Conservation (phyloP, 2,797 vertebrate genomes). For the Erethizon dorsatum region DNA sequence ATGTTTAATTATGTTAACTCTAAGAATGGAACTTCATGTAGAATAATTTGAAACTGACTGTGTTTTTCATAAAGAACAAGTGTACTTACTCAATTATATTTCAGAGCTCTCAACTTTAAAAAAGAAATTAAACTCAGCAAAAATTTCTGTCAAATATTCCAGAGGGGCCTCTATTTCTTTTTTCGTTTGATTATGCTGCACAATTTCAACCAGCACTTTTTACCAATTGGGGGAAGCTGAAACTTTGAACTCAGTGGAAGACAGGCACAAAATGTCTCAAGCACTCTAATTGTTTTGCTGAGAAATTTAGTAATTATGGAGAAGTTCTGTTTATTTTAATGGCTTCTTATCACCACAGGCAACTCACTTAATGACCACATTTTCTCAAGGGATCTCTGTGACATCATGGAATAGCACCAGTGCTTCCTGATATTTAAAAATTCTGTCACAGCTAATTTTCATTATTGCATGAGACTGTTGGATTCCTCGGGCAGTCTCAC, state of each 20-base stretch:
- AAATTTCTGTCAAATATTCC: conserved; percentile 48
- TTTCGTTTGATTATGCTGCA: conserved; percentile 12
- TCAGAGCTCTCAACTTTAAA: conserved; percentile 47
- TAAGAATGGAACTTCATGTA: neutral
- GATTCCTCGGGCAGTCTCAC: neutral
- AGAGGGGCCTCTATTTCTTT: neutral
- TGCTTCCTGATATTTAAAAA: conserved; percentile 86
- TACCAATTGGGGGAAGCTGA: conserved; percentile 43
- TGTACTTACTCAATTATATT: neutral
- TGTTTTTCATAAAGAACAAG: neutral
- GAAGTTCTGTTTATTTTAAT: conserved; percentile 92
- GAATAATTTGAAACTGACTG: conserved; percentile 42
- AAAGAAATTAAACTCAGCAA: conserved; percentile 71
- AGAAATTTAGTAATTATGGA: conserved; percentile 90
- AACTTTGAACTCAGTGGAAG: conserved; percentile 75
- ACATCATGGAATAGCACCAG: conserved; percentile 84
- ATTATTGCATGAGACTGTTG: conserved; percentile 56
- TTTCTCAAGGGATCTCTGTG: conserved; percentile 87
- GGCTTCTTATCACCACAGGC: conserved; percentile 90
- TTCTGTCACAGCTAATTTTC: conserved; percentile 83
- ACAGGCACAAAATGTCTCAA: conserved; percentile 88
- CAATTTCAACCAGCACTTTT: conserved; percentile 73
- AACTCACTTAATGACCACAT: conserved; percentile 91
- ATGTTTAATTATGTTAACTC: neutral
- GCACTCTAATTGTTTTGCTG: conserved; percentile 89